phyloP scores from a whole-genome alignment of 2,797 vertebrate species.

The Aplochiton taeniatus region DNA sequence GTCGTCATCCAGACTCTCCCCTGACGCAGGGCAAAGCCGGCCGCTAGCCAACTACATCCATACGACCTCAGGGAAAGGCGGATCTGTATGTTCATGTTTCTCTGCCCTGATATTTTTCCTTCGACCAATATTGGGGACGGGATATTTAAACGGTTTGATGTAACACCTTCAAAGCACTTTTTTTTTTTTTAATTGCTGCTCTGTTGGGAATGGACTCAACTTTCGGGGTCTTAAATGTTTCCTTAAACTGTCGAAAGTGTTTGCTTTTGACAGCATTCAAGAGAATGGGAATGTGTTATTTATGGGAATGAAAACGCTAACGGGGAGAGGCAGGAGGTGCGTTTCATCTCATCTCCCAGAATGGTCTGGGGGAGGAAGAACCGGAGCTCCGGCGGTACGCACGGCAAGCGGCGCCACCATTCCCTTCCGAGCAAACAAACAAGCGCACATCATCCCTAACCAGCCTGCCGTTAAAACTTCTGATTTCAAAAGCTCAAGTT shows the following conservation, averaged over 20 bases:
- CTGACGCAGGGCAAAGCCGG: conserved; percentile 41
- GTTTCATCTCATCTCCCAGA: not conserved
- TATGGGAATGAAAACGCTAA: too few species aligned
- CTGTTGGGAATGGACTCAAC: too few species aligned
- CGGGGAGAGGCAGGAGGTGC: too few species aligned
- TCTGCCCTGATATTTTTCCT: not conserved
- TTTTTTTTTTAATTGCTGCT: not conserved
- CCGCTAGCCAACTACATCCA: too few species aligned
- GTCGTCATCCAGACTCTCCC: conserved; percentile 59
- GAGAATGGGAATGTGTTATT: conserved; percentile 21
- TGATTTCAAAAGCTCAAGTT: conserved; percentile 68
- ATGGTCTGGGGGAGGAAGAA: conserved; percentile 24
- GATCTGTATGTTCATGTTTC: too few species aligned
- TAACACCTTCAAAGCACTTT: not conserved
- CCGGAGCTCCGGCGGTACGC: too few species aligned
- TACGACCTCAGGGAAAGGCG: too few species aligned
- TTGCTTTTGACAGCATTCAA: not conserved
- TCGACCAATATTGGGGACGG: conserved; percentile 25
- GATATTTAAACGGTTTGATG: not conserved
- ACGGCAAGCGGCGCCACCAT: conserved; percentile 21
- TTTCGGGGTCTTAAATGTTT: too few species aligned
- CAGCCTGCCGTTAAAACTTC: conserved; percentile 58
- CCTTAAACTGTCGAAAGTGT: too few species aligned
- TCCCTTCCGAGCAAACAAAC: conserved; percentile 59
- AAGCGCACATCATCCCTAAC: conserved; percentile 47